Evolutionary conservation across 2,113 vertebrate species (phyloP), one percentile per base, ranked within the genome.

Genomic region (Macrotus californicus): DNA sequence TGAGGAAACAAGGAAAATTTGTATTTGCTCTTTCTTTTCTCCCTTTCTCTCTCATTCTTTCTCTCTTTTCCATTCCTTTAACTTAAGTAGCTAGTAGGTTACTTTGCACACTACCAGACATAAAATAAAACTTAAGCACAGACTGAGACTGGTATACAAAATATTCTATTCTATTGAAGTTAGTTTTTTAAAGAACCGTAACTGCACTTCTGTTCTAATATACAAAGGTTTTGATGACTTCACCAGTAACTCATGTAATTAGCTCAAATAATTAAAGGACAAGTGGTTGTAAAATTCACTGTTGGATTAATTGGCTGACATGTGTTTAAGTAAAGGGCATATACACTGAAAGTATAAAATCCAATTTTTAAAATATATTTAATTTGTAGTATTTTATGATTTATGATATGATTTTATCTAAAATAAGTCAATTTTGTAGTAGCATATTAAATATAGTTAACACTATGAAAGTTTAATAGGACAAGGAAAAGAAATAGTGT

Each of bases 101-200:
- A 39, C 86, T 97, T 97, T 96, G 76, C 96, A 94, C 88, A 93
- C 69, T 87, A 85, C 13, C 22, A 87, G 19, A 91, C 61, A 86
- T 66, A 64, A 56, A 48, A 80, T 14, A 97, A 91, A 94, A 96
- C 41, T 59, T 91, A 97, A 34, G 72, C 95, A 87, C 92, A 97
- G 90, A 81, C 85, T 89, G 73, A 81, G 54, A 75, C 59, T 50
- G 54, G 54, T 83, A 50, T 67, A 81, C 36, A 94, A 97, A 95
- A 36, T 93, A 93, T 67, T 84, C 87, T 64, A 59, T 91, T 64
- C 26, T 50, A 72, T 46, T 22, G 93, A 89, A 96, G 95, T 88
- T 43, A 69, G 66, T 66, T 24, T 70, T 67, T 67, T 36, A 29
- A 77, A 81, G 70, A 92, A 56, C 19, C 94, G 72, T 72, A 46